Evolutionary conservation across 2,113 vertebrate species (phyloP), one percentile per base, ranked within the genome.

Genomic region (Nematolebias whitei): DNA sequence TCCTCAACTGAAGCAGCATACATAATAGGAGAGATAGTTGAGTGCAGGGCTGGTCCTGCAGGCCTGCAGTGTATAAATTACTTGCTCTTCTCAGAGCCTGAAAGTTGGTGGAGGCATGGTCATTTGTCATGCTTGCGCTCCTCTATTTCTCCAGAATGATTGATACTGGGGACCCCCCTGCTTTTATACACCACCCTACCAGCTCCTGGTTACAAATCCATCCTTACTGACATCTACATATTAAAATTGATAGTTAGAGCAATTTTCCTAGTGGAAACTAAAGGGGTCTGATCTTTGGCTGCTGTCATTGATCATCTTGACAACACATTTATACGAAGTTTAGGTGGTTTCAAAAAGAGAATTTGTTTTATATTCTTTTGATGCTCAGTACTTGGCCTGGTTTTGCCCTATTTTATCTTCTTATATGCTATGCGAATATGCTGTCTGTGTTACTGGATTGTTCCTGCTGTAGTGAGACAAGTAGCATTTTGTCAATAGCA

Each of bases 141-240:
- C 68, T 67, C 19, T 61, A 52, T 59, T 63, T 68, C 52, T 60
- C 20, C 50, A 71, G 84, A 82, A 84, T 90, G 89, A 89, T 82
- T 85, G 79, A 91, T 89, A 71, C 65, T 41, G 56, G 67, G 38
- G 63, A 63, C 80, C 80, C 82, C 73, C 41, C 26, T n/a, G 48
- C 79, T 83, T 76, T 75, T 74, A 88, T 86, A 79, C 75, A 67
- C 60, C 71, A 79, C 78, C 60, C 82, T 14, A 68, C 74, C 65
- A 76, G 76, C 80, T 83, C 86, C 82, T 79, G 84, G 90, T 89
- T 90, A 88, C 88, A 87, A 86, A 83, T 71, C 85, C 78, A 86
- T 90, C 23, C 71, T 51, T 80, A 78, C 88, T 89, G 85, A 90
- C 79, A 63, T 91, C 88, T 90, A 83, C 82, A 85, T 90, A 87